Base-by-base conservation (phyloP, 1,140 invertebrate genomes). In the Brachionus angularis region DNA sequence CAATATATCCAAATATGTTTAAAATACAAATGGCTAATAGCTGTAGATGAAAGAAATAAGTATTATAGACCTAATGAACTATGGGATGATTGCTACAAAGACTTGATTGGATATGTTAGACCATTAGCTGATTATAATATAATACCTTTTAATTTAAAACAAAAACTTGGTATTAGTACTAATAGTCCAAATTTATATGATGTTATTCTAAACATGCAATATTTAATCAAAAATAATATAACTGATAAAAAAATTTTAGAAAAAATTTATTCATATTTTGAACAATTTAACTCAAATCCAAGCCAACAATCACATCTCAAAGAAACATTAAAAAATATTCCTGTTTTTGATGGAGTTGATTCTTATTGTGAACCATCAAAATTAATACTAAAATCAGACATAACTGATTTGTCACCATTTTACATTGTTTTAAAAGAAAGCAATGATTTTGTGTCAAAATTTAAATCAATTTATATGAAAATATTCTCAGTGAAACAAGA, bases 61-160 rank as follows among this genome's bases (percentile, higher is more conserved):
- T 58, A 39, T 58, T 58, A 58, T 7, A 39, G 39, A 58, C 36
- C 33, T 23, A 29, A n/a, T 58, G 21, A 58, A 12, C 33, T 58
- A 5, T 58, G 53, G 53, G 53, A 58, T 39, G 8, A 31, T 8
- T 39, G 25, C 21, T 58, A 23, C 21, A 58, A 58, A 23, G 23
- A 4, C 23, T 36, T 58, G 25, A 36, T 58, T 5, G 25, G 25
- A 36, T 23, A 39, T 58, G 18, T 29, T 1, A 39, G 25, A 12
- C 53, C 53, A 58, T 23, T 58, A 23, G 23, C 36, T 7, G 33
- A 39, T 58, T 14, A 31, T 18, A 39, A 39, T 39, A 39, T 58
- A 21, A 29, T 58, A 2, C 53, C 53, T 2, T 7, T 2, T 14
- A 39, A 23, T 34, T 58, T 39, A 3, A 58, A 58, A 58, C 23